Base-by-base conservation (phyloP, 1,140 invertebrate genomes). In the Carposina sasakii region DNA sequence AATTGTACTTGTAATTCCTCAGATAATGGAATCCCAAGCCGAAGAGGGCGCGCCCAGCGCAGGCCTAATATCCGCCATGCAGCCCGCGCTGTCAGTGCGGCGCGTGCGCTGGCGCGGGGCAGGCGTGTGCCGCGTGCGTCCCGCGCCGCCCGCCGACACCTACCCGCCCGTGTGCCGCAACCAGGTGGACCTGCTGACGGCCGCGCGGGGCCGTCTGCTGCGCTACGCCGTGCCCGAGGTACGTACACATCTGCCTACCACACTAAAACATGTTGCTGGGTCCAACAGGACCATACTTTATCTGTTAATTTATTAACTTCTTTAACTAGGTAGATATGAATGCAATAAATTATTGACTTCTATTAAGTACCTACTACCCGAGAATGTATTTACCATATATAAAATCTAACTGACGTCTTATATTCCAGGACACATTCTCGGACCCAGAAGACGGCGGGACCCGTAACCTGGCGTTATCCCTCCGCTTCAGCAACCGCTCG, bases 401-500 rank as follows among this genome's bases (percentile, higher is more conserved):
- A n/a, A n/a, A n/a, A n/a, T n/a, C n/a, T n/a, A n/a, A n/a, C n/a
- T n/a, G n/a, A n/a, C n/a, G n/a, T n/a, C n/a, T n/a, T n/a, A n/a
- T n/a, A 52, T 75, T 76, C 8, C 62, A 94, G 88, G 94, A 97
- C 65, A 93, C 94, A 0, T 98, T 97, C 85, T 96, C 92, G 71
- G 96, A 98, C 86, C 90, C 90, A 1, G 93, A 96, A 75, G 94
- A 96, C 74, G 92, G 92, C 15, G 90, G 90, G 48, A 91, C 93
- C 0, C 79, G 89, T 23, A 89, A 90, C 48, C 85, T 97, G 57
- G 89, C 90, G 36, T 87, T 97, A 53, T 89, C 89, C 1, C 82
- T 98, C 0, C 87, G 92, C 10, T 92, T 90, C 22, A 89, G 89
- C 33, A 91, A 96, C 52, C 87, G 91, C 34, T 87, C 88, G 8